Percentiles rank a stretch among this genome's conserved stretches.
Conservation (phyloP, 1,140 invertebrate species). For the Musca vetustissima region DNA sequence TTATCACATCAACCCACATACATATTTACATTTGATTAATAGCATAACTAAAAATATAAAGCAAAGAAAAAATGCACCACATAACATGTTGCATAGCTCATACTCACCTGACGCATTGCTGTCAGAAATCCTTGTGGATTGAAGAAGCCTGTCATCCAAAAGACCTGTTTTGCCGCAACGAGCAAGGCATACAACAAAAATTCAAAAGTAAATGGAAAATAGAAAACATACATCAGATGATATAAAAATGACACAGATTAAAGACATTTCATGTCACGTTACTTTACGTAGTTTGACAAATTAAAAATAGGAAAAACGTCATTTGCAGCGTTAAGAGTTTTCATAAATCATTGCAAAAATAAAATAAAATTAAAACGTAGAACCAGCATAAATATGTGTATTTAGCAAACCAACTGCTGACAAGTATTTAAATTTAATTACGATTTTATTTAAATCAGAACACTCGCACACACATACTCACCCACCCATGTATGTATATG, state of each 20-base stretch:
- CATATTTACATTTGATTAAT: neutral
- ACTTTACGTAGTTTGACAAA: neutral
- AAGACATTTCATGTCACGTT: constrained; percentile 7
- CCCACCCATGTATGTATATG: too few relatives aligned
- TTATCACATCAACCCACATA: neutral
- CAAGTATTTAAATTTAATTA: too few relatives aligned
- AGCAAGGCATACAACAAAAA: neutral
- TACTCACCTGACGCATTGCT: constrained; percentile 88
- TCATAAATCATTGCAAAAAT: too few relatives aligned
- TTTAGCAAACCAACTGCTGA: too few relatives aligned
- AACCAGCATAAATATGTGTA: too few relatives aligned
- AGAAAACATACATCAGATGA: constrained; percentile 22
- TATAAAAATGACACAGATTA: constrained; percentile 10
- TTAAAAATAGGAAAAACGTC: too few relatives aligned
- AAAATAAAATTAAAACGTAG: too few relatives aligned
- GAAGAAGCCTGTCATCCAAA: constrained; percentile 99
- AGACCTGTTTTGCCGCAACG: constrained; percentile 59
- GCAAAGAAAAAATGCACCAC: neutral
- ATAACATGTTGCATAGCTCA: neutral
- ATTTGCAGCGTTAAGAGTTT: too few relatives aligned
- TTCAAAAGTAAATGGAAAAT: neutral
- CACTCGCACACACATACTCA: too few relatives aligned
- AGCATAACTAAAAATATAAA: too few relatives aligned
- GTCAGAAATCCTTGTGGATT: constrained; percentile 97
- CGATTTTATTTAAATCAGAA: too few relatives aligned